Base-by-base conservation (phyloP, 2,888 invertebrate species). In the Pseudococcus jackbeardsleyi region DNA sequence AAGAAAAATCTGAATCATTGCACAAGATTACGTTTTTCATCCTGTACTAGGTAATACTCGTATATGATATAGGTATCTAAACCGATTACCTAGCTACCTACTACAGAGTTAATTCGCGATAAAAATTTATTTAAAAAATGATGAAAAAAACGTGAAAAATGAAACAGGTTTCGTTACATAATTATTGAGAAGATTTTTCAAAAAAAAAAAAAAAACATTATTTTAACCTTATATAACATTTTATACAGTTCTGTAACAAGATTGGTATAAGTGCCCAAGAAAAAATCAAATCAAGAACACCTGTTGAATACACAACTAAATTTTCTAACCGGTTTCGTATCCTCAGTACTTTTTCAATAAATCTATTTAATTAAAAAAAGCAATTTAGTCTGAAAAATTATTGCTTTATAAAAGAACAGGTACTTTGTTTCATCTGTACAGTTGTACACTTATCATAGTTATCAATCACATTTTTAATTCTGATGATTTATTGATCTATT, bases 131-230 rank as follows among this genome's bases (percentile, higher is more conserved):
- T 7, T 1, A 50, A 84, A 48, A 48, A 84, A 50, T 3, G 22
- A 48, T 22, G 0, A 2, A 11, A 11, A 50, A 26, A 48, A 50
- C 50, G 50, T 50, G 82, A 50, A 84, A 84, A 84, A 54, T 50
- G 1, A 59, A 39, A 85, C 39, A 17, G 85, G 85, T 85, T 85
- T 59, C 26, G 85, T 85, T 54, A 85, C n/a, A 22, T 48, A 54
- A 79, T 8, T 8, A 12, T 12, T 33, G 15, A 26, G 33, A 33
- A 33, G 77, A 77, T 77, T 79, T 79, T 79, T 42, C 42, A 79
- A 79, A 79, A 79, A 42, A 79, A 77, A 22, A 72, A 33, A 33
- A 33, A 33, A 72, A 9, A 0, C 11, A 39, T n/a, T 17, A 42
- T 79, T 8, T 42, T 39, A 79, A 79, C 19, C 79, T 79, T 79